These are phyloP conservation scores for Teleogryllus occipitalis DNA, from an alignment of 1,140 invertebrate genomes.

Conservation along the genomic window DNA sequence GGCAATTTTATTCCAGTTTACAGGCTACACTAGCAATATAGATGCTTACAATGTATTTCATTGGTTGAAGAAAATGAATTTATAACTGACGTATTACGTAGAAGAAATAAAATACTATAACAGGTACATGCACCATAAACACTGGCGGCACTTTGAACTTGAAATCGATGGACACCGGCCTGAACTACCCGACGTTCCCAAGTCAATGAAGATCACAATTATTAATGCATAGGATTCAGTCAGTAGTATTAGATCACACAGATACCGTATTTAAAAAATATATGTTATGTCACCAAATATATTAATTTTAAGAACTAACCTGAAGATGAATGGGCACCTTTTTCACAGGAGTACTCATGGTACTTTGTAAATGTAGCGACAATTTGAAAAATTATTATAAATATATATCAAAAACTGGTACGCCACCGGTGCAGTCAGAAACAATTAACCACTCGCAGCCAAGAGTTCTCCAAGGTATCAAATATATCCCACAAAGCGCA, in stretches of 20 bases:
- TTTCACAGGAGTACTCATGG: conserved; percentile 64
- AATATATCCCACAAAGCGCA: no score
- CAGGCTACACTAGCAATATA: no score
- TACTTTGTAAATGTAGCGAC: conserved; percentile 1
- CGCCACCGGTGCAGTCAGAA: neutral
- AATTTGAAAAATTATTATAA: neutral
- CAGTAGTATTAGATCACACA: neutral
- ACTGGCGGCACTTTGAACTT: conserved; percentile 3
- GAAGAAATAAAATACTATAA: neutral
- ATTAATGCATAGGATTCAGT: neutral
- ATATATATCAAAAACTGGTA: neutral
- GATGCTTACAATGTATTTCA: no score
- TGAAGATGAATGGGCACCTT: conserved; percentile 91
- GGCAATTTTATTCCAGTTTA: no score
- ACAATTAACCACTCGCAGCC: no score
- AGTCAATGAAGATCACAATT: neutral
- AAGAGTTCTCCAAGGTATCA: no score
- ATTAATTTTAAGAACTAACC: conserved; percentile 44
- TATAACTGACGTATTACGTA: no score
- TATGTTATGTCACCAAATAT: no score
- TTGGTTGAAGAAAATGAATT: no score
- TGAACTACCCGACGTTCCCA: neutral
- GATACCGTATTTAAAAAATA: no score
- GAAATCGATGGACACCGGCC: neutral
- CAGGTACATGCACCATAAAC: neutral